These are phyloP conservation scores for Cherax destructor DNA, from an alignment of 1,140 invertebrate species.

Conservation along the genomic window DNA sequence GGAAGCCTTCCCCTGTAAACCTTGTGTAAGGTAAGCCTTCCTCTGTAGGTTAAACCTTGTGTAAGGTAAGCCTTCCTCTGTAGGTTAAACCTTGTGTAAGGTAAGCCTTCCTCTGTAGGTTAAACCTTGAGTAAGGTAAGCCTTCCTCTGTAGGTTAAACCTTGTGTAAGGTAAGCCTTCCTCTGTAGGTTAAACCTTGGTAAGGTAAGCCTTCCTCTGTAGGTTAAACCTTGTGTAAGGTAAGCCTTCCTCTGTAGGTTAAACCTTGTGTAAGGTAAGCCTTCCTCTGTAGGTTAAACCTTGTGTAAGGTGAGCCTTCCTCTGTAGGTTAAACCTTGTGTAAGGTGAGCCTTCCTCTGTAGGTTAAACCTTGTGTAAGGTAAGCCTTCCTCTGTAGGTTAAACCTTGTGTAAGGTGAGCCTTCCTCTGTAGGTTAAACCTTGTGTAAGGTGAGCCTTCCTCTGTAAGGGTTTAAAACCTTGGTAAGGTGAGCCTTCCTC, in stretches of 20 bases:
- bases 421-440: too few relatives aligned
- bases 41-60: too few relatives aligned
- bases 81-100: slow-evolving; percentile 60
- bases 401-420: slow-evolving; percentile 75
- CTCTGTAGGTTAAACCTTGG: too few relatives aligned
- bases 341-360: slow-evolving; percentile 75
- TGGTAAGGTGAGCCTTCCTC: slow-evolving; percentile 75
- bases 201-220: slow-evolving; percentile 76
- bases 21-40: slow-evolving; percentile 75
- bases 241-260: slow-evolving; percentile 72
- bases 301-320: slow-evolving; percentile 75
- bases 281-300: too few relatives aligned
- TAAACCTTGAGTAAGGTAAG: slow-evolving; percentile 75
- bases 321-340: too few relatives aligned
- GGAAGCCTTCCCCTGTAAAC: slow-evolving; percentile 11
- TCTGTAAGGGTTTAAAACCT: too few relatives aligned
- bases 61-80: slow-evolving; percentile 75
- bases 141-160: background rate
- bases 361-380: slow-evolving; percentile 73
- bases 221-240: slow-evolving; percentile 73
- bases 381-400: slow-evolving; percentile 72
- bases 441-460: slow-evolving; percentile 75
- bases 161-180: too few relatives aligned
- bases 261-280: slow-evolving; percentile 75
- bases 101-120: slow-evolving; percentile 74